Evolutionary conservation across 2,888 invertebrate species (phyloP), one percentile per base, ranked within the genome.

Genomic region (Cosmorhoe ocellata): DNA sequence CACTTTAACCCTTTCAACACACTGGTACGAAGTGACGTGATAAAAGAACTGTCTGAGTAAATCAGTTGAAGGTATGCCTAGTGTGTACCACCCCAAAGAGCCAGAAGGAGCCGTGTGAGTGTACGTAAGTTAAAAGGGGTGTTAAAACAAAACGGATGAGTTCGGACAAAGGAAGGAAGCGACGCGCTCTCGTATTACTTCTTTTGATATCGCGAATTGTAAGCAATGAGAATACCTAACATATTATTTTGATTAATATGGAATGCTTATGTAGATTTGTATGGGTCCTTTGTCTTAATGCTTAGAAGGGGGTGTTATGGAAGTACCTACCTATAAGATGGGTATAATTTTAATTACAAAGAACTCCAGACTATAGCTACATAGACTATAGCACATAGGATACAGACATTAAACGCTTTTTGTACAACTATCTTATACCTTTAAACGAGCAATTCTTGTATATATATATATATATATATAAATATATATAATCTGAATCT

Each of bases 101-200:
- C 63, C 61, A 61, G 73, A 76, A 83, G 83, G 79, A 85, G 74
- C 72, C 79, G 74, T 78, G 79, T 81, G 81, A 81, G 74, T 76
- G 79, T 81, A 81, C 81, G 84, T 76, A 80, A 84, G 79, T 84
- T 85, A 82, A 85, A 88, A 83, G 86, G 89, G 90, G 89, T 79
- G 89, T 89, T 87, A 85, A 86, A 85, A 89, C 89, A 89, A 89
- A 89, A 89, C 90, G 89, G 78, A 89, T 89, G 89, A 88, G 78
- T 74, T 77, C 67, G 84, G 88, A 89, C 90, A 89, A 89, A 89
- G 88, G 82, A 80, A 84, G 84, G 85, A 88, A 86, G 80, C 84
- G 77, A 77, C 78, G 71, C 76, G 80, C 70, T 72, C 79, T 69
- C 73, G 74, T 74, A 79, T 78, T 73, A 76, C 74, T 76, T 74